These are phyloP conservation scores for Nicator chloris DNA, from an alignment of 2,113 vertebrate genomes.

Conservation along the genomic window DNA sequence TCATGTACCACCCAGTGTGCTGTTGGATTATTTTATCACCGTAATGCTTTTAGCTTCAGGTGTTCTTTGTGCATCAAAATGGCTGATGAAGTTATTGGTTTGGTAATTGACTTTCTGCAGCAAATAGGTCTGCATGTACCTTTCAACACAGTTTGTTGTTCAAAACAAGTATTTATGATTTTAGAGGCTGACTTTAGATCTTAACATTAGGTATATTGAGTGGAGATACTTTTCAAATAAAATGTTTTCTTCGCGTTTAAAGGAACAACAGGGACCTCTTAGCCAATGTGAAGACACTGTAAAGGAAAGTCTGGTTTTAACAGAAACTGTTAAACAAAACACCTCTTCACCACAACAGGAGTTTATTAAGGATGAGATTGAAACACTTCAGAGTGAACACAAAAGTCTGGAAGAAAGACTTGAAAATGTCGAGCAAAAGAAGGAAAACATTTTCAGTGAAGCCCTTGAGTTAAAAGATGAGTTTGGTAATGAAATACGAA, in stretches of 20 bases:
- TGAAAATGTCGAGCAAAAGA: constrained; percentile 57
- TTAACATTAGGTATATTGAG: not conserved
- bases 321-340: constrained; percentile 66
- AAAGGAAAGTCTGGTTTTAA: constrained; percentile 59
- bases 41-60: not conserved
- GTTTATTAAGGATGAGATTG: constrained; percentile 66
- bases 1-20: not conserved
- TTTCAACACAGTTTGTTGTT: constrained; percentile 11
- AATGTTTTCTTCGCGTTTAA: constrained; percentile 26
- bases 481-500: not conserved
- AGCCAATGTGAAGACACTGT: not conserved
- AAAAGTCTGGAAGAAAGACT: constrained; percentile 61
- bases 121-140: not conserved
- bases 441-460: constrained; percentile 30
- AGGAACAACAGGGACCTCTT: constrained; percentile 69
- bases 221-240: not conserved
- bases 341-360: constrained; percentile 64
- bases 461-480: constrained; percentile 31
- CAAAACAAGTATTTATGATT: not conserved
- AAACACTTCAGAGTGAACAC: constrained; percentile 63
- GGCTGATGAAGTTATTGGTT: not conserved
- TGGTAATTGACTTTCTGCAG: not conserved
- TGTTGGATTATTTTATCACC: not conserved
- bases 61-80: not conserved
- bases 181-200: not conserved